phyloP scores from a whole-genome alignment of 1,140 invertebrate genomes.

The Pseudoatta argentina region DNA sequence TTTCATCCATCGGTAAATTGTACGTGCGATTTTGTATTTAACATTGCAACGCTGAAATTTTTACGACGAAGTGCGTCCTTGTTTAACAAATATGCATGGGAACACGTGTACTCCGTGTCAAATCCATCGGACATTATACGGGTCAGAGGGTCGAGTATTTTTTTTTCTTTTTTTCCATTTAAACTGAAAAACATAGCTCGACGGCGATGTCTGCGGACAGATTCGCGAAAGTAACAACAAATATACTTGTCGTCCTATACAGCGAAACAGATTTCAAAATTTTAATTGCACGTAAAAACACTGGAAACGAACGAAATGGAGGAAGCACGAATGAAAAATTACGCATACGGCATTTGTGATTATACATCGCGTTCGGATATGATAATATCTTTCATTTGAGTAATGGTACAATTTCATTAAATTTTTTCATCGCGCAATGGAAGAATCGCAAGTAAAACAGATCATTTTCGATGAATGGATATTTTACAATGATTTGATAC shows the following conservation, averaged over 20 bases:
- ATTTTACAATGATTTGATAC: background rate
- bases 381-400: constrained; percentile 34
- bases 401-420: constrained; percentile 23
- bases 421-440: background rate
- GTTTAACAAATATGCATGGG: constrained; percentile 1
- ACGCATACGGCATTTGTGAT: background rate
- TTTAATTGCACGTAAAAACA: constrained; percentile 12
- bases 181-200: constrained; percentile 40
- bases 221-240: constrained; percentile 45
- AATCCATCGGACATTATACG: constrained; percentile 63
- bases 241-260: constrained; percentile 28
- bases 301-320: constrained; percentile 1
- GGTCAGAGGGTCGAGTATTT: constrained; percentile 18
- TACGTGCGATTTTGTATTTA: background rate
- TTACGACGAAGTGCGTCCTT: background rate
- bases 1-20: background rate
- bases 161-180: background rate
- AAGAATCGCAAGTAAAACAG: background rate
- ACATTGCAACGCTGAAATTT: constrained; percentile 12
- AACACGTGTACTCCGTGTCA: constrained; percentile 1
- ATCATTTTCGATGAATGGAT: background rate
- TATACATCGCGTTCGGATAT: background rate
- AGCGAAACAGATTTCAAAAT: constrained; percentile 55
- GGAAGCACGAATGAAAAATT: background rate
- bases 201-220: constrained; percentile 6